Evolutionary conservation across 2,113 vertebrate genomes (phyloP).

Genomic region (Equus przewalskii): DNA sequence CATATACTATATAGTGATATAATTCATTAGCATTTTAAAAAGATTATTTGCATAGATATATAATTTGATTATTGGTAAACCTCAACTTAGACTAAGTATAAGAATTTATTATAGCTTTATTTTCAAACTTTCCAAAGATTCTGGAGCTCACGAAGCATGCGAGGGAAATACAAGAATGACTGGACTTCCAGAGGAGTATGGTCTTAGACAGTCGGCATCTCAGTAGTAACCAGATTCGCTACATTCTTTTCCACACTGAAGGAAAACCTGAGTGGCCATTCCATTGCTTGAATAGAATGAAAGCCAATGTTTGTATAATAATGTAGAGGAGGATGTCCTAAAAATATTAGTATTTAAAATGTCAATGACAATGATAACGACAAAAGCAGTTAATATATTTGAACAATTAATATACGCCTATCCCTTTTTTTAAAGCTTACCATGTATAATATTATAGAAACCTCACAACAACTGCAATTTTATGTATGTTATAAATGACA

Average conservation of each 20-base stretch:
- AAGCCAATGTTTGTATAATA: not conserved
- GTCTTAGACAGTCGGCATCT: not conserved
- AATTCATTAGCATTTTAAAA: not conserved
- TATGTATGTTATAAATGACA: not conserved
- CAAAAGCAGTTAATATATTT: not conserved
- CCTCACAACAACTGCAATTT: too few species aligned
- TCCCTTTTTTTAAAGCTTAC: not conserved
- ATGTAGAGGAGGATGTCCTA: too few species aligned
- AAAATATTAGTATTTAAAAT: not conserved
- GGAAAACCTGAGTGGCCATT: not conserved
- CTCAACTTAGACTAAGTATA: not conserved
- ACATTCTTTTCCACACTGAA: not conserved
- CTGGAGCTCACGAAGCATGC: not conserved
- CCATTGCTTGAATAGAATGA: not conserved
- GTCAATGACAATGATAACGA: not conserved
- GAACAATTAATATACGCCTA: not conserved
- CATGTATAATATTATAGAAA: not conserved
- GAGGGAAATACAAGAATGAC: not conserved
- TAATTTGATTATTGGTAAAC: not conserved
- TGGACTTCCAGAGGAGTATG: not conserved
- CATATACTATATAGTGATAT: not conserved
- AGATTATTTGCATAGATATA: not conserved
- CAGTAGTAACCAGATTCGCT: not conserved
- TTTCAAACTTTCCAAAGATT: not conserved
- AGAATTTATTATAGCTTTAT: not conserved